phyloP scores from a whole-genome alignment of 1,140 invertebrate species.

The Subanguina moxae region DNA sequence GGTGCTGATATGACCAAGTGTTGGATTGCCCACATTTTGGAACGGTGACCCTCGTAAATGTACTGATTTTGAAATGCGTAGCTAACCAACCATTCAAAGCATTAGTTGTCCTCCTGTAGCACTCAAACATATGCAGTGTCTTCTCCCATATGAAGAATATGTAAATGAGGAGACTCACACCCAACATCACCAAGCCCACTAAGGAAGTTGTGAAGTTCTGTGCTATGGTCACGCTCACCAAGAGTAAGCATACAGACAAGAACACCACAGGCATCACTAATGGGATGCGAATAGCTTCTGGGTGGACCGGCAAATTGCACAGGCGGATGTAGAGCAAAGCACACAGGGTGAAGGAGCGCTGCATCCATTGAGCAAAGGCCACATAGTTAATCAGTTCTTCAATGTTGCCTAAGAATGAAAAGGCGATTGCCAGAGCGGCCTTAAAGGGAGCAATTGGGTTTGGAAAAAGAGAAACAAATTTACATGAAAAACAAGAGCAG shows the following conservation, averaged over 20 bases:
- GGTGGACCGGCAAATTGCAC: slow-evolving; percentile 42
- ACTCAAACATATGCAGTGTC: not conserved
- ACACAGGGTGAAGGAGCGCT: slow-evolving; percentile 39
- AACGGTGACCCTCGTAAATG: too few relatives aligned
- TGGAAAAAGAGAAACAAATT: not conserved
- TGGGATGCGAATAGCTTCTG: slow-evolving; percentile 38
- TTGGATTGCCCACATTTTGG: too few relatives aligned
- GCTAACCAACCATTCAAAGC: slow-evolving; percentile 17
- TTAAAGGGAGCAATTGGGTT: slow-evolving; percentile 2
- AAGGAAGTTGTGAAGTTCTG: slow-evolving; percentile 26
- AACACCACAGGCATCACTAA: slow-evolving; percentile 38
- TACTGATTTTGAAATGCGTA: not conserved
- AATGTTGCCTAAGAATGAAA: slow-evolving; percentile 40
- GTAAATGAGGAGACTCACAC: slow-evolving; percentile 12
- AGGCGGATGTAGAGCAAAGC: slow-evolving; percentile 45
- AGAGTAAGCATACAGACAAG: slow-evolving; percentile 17
- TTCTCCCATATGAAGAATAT: slow-evolving; percentile 20
- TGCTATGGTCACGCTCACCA: slow-evolving; percentile 27
- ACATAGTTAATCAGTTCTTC: slow-evolving; percentile 36
- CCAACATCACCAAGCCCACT: slow-evolving; percentile 24
- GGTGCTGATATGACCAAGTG: too few relatives aligned
- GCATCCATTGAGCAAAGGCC: slow-evolving; percentile 37
- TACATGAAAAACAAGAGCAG: slow-evolving; percentile 38
- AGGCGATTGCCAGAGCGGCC: slow-evolving; percentile 34
- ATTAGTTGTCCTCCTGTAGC: not conserved